Evolutionary conservation across 1,140 invertebrate species (phyloP).

Genomic region (Branchinecta lindahli): DNA sequence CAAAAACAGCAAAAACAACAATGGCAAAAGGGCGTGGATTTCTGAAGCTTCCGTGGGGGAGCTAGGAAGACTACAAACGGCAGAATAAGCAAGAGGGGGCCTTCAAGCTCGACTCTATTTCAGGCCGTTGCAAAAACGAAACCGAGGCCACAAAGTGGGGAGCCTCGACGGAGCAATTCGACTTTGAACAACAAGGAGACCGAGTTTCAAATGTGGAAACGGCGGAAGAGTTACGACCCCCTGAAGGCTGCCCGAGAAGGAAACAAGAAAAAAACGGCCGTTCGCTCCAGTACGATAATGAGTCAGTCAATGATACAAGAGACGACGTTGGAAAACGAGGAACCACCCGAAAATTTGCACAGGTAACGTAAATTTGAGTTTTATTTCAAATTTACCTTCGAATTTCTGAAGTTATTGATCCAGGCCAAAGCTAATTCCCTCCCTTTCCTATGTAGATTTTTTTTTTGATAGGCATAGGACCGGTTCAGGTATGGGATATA

Average conservation of each 20-base stretch:
- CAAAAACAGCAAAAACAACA: too few relatives aligned
- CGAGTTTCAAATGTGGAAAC: slow-evolving; percentile 81
- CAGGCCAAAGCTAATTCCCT: too few relatives aligned
- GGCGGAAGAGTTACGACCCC: slow-evolving; percentile 76
- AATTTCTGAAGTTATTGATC: too few relatives aligned
- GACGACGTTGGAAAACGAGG: neutral
- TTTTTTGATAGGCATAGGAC: too few relatives aligned
- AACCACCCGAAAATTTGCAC: slow-evolving; percentile 1
- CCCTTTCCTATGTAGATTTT: too few relatives aligned
- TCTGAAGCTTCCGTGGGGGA: too few relatives aligned
- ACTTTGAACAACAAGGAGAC: slow-evolving; percentile 50
- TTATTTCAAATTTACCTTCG: too few relatives aligned
- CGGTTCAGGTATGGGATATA: too few relatives aligned
- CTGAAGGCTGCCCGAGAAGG: slow-evolving; percentile 41
- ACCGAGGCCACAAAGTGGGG: slow-evolving; percentile 14
- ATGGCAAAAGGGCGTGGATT: too few relatives aligned
- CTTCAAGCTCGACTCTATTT: slow-evolving; percentile 13
- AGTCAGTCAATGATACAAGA: neutral
- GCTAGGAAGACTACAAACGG: too few relatives aligned
- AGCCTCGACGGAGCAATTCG: slow-evolving; percentile 39
- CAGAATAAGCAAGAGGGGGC: too few relatives aligned
- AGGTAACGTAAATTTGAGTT: neutral
- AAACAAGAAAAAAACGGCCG: slow-evolving; percentile 20
- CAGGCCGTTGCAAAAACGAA: slow-evolving; percentile 22
- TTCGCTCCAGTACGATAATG: neutral